A percentile compares a stretch with the other conserved stretches of the same genome.
Conservation (phyloP, 2,888 invertebrate genomes). For the Tolmerus cingulatus region DNA sequence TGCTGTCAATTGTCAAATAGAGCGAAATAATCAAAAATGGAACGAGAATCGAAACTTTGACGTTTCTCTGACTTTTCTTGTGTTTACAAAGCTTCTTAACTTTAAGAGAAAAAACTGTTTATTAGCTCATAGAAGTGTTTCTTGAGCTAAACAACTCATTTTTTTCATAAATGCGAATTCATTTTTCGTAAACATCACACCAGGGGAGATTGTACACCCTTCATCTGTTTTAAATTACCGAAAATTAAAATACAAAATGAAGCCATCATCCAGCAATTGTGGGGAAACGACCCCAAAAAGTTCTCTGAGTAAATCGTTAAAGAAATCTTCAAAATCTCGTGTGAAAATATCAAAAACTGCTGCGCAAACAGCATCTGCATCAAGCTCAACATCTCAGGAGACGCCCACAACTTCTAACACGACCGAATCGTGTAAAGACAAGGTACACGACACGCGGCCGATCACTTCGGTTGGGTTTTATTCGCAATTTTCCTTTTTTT, state of each 20-base stretch:
- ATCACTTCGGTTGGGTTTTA: neutral
- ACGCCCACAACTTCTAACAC: conserved; percentile 49
- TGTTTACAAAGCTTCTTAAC: neutral
- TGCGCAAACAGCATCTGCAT: conserved; percentile 54
- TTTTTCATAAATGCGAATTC: neutral
- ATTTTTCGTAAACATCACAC: neutral
- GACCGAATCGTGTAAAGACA: conserved; percentile 42
- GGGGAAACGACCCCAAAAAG: conserved; percentile 54
- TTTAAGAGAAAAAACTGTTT: neutral
- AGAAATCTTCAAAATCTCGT: conserved; percentile 60
- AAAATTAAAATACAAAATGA: neutral
- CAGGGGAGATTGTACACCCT: neutral
- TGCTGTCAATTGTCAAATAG: neutral
- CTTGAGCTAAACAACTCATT: neutral
- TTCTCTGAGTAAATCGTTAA: conserved; percentile 55
- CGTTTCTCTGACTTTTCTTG: neutral
- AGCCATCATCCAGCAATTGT: neutral
- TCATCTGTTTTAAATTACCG: neutral
- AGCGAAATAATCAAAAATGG: neutral
- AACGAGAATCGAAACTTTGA: neutral
- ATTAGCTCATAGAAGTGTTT: neutral
- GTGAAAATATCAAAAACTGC: conserved; percentile 54
- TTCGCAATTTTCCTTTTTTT: neutral
- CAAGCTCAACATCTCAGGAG: conserved; percentile 48
- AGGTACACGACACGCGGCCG: neutral